Conservation (phyloP, 2,797 vertebrate genomes). For the Sebastes kiyomatsui region DNA sequence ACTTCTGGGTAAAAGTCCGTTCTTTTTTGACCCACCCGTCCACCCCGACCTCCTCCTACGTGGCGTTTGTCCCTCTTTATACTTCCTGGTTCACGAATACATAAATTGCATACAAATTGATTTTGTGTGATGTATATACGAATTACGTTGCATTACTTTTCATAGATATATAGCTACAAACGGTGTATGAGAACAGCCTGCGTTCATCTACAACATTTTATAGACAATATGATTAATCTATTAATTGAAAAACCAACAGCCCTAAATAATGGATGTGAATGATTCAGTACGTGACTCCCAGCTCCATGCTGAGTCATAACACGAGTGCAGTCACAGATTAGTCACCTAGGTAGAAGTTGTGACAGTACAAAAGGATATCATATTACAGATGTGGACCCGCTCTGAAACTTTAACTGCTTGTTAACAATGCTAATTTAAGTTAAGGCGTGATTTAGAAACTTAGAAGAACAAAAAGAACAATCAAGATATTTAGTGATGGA, state of each 20-base stretch:
- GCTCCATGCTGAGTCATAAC: slow-evolving; percentile 11
- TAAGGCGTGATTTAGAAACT: not conserved
- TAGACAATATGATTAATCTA: not conserved
- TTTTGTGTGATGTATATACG: too few species aligned
- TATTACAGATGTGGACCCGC: not conserved
- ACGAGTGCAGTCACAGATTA: not conserved
- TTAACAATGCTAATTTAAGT: not conserved
- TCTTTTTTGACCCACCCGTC: too few species aligned
- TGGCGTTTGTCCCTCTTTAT: too few species aligned
- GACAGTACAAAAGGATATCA: slow-evolving; percentile 4
- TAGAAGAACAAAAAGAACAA: not conserved
- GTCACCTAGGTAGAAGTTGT: slow-evolving; percentile 8
- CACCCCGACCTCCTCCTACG: too few species aligned
- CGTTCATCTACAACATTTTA: not conserved
- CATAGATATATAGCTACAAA: too few species aligned
- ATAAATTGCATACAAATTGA: too few species aligned
- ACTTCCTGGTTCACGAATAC: too few species aligned
- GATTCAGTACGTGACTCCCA: slow-evolving; percentile 25
- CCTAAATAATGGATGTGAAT: slow-evolving; percentile 24
- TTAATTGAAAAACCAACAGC: not conserved
- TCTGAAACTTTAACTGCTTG: not conserved
- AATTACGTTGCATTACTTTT: too few species aligned
- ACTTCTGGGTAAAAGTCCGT: too few species aligned
- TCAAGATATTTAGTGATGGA: not conserved
- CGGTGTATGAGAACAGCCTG: too few species aligned